Evolutionary conservation across 2,113 vertebrate species (phyloP).

Genomic region (Phrynocephalus versicolor): DNA sequence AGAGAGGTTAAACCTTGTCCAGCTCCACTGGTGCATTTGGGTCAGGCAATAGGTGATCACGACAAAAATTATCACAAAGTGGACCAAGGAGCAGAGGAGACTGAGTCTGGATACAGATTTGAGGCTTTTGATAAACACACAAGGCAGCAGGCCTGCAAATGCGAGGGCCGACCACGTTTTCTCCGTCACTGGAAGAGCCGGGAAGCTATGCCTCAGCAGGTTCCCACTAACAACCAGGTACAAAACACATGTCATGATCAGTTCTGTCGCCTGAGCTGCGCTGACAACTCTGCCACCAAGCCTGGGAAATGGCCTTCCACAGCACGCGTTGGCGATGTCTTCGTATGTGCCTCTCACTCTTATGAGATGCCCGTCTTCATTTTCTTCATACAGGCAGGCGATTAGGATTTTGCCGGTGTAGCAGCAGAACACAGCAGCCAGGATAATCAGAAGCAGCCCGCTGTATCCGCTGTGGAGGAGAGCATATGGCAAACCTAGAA

Average conservation of each 20-base stretch:
- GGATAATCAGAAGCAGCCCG: slow-evolving; percentile 75
- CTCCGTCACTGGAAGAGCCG: slow-evolving; percentile 66
- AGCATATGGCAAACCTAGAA: slow-evolving; percentile 78
- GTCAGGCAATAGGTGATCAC: slow-evolving; percentile 79
- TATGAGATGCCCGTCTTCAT: slow-evolving; percentile 62
- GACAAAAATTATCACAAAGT: slow-evolving; percentile 79
- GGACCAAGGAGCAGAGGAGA: slow-evolving; percentile 80
- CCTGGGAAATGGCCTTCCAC: slow-evolving; percentile 68
- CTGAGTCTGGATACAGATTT: slow-evolving; percentile 78
- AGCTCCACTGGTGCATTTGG: slow-evolving; percentile 74
- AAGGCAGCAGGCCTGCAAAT: slow-evolving; percentile 77
- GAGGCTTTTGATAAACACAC: slow-evolving; percentile 79
- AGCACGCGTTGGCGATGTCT: slow-evolving; percentile 77
- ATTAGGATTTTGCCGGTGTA: slow-evolving; percentile 83
- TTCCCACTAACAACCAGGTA: slow-evolving; percentile 80
- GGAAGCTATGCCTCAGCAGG: slow-evolving; percentile 77
- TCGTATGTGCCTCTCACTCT: slow-evolving; percentile 78
- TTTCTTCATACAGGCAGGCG: slow-evolving; percentile 78
- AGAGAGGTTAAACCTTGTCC: slow-evolving; percentile 71
- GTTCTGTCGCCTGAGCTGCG: slow-evolving; percentile 75
- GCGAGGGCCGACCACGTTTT: slow-evolving; percentile 74
- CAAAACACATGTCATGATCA: slow-evolving; percentile 85
- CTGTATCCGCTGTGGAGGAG: slow-evolving; percentile 79
- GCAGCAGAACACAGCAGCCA: slow-evolving; percentile 78
- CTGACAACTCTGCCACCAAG: slow-evolving; percentile 73